Percentiles rank a stretch among this genome's conserved stretches.
phyloP scores from a whole-genome alignment of 1,140 invertebrate genomes.

The Mizuhopecten yessoensis region DNA sequence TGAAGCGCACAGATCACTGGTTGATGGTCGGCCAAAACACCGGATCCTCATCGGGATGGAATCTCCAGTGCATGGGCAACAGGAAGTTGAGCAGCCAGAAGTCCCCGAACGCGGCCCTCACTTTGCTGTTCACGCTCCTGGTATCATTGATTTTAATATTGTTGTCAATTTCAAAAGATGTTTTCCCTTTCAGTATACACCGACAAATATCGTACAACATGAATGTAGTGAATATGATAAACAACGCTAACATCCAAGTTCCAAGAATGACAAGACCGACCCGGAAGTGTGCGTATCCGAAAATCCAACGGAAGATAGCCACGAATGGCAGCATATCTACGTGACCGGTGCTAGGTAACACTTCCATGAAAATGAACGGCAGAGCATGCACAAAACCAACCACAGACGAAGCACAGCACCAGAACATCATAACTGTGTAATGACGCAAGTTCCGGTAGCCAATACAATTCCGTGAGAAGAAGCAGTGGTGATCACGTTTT shows the following conservation, averaged over 20 bases:
- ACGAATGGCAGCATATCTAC: slow-evolving; percentile 2
- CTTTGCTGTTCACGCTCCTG: background rate
- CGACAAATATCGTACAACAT: background rate
- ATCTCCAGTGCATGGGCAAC: background rate
- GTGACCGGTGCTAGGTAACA: background rate
- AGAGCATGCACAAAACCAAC: slow-evolving; percentile 50
- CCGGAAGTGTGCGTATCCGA: slow-evolving; percentile 1
- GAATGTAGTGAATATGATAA: slow-evolving; percentile 19
- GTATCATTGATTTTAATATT: background rate
- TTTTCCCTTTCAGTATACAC: background rate
- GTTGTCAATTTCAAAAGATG: slow-evolving; percentile 1
- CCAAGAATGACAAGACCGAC: background rate
- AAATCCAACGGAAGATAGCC: background rate
- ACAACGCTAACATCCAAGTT: slow-evolving; percentile 1
- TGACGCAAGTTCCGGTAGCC: slow-evolving; percentile 95
- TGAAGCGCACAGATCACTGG: too few relatives aligned
- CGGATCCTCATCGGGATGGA: background rate
- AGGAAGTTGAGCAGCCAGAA: background rate
- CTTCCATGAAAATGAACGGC: background rate
- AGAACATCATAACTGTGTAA: slow-evolving; percentile 92
- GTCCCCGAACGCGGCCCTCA: background rate
- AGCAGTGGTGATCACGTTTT: slow-evolving; percentile 97
- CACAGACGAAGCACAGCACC: slow-evolving; percentile 85
- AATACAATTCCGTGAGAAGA: slow-evolving; percentile 94
- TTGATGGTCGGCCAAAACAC: background rate